These are phyloP conservation scores for Yponomeuta sedellus DNA, from an alignment of 2,888 invertebrate genomes.

Conservation along the genomic window DNA sequence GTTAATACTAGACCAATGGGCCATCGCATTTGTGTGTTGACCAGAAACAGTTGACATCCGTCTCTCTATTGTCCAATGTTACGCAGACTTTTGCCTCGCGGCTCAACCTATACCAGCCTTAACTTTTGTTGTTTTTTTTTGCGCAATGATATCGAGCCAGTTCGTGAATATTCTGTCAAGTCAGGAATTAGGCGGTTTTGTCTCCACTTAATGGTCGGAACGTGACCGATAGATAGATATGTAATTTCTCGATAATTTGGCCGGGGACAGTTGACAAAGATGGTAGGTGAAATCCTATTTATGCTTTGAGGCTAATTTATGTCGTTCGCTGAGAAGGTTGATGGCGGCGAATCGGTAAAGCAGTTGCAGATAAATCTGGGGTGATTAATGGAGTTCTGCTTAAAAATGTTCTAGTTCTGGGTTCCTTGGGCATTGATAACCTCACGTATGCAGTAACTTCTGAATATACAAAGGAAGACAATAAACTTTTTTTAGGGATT, in stretches of 20 bases:
- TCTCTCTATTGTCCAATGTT: slow-evolving; percentile 28
- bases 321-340: slow-evolving; percentile 22
- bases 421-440: neutral
- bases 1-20: slow-evolving; percentile 65
- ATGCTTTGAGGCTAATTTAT: slow-evolving; percentile 54
- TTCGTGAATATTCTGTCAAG: slow-evolving; percentile 69
- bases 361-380: neutral
- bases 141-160: slow-evolving; percentile 64
- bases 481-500: no score
- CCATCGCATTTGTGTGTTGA: slow-evolving; percentile 42
- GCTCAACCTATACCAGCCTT: neutral
- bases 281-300: slow-evolving; percentile 50
- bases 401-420: slow-evolving; percentile 1
- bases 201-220: slow-evolving; percentile 70
- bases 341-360: slow-evolving; percentile 28
- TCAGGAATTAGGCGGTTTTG: slow-evolving; percentile 72
- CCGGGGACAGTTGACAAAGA: slow-evolving; percentile 61
- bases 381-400: slow-evolving; percentile 23
- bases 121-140: slow-evolving; percentile 41
- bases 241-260: slow-evolving; percentile 66
- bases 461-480: no score
- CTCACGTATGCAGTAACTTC: neutral
- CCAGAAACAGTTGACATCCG: slow-evolving; percentile 11
- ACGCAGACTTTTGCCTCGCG: neutral
- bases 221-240: slow-evolving; percentile 64